Evolutionary conservation across 2,888 invertebrate species (phyloP), one percentile per base, ranked within the genome.

Genomic region (Lasioglossum zephyrum): DNA sequence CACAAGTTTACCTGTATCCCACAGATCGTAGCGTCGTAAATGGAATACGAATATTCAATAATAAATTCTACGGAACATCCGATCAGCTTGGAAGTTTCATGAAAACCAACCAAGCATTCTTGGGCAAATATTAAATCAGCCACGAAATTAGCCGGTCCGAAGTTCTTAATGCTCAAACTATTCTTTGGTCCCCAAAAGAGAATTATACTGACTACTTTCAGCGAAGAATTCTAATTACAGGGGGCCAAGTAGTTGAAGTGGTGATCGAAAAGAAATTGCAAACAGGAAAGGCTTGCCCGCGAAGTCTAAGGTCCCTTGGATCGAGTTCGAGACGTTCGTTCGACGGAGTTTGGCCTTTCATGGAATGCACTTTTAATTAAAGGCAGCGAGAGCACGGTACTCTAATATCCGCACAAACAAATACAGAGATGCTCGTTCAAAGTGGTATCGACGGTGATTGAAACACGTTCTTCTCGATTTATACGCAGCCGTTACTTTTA

Each of bases 291-390:
- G 31, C 44, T 16, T 31, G 31, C 18, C n/a, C 18, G 57, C 31
- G 4, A 73, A 72, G 44, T 75, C 26, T 8, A n/a, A 79, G 60
- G 70, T 63, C n/a, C 31, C 41, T 69, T 31, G 36, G n/a, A 72
- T 81, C 49, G 81, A 72, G 74, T 78, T 85, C 49, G 75, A 73
- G 72, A 85, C 53, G 72, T 74, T 84, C 36, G 16, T 53, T 49
- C 49, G 72, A 57, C 49, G 36, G 53, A 44, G 73, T 66, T 78
- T 72, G 73, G 77, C 26, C 75, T 70, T 57, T 85, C 66, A 69
- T 63, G 81, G 77, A 79, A 86, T 73, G 73, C 77, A 86, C 86
- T 77, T 86, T 86, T 86, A 86, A 86, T 86, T 86, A 86, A 86
- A 86, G 60, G 26, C 36, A 60, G 5, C 72, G 31, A 73, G 39